Base-by-base conservation (phyloP, 2,113 vertebrate genomes). In the Suricata suricatta region DNA sequence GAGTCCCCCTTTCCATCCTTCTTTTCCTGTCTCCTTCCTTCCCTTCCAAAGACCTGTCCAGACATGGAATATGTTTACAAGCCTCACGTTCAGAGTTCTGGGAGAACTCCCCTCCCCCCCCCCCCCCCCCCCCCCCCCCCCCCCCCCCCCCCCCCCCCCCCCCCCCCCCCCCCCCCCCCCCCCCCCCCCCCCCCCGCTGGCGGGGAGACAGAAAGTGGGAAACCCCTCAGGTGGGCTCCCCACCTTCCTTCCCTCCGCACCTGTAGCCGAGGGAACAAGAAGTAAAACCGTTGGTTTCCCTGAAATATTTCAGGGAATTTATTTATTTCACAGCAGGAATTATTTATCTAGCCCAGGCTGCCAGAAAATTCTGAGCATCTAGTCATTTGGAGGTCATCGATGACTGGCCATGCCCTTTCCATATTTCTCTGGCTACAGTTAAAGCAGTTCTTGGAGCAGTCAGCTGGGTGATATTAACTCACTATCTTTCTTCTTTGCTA, bases 391-490 rank as follows among this genome's bases (percentile, higher is more conserved):
- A 96, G 90, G 81, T 72, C 97, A 66, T 0, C 33, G 94, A 94
- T 79, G 96, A n/a, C 87, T 57, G 54, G 87, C 94, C 38, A 0
- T 44, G 72, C 69, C 84, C 82, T 63, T 35, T 69, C 69, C 41
- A 13, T 92, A 95, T 96, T 97, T 98, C 98, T 96, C 97, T 14
- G 66, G 89, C 82, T 91, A 31, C 79, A 90, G 88, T 31, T 38
- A 74, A 38, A 87, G 90, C 50, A 0, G 68, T 52, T 80, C 74
- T 50, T 2, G 9, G 74, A 95, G 92, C 66, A 9, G 89, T 97
- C 95, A 74, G 71, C 87, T 44, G 93, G 90, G 96, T 31, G 71
- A 72, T 87, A 88, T 96, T 84, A 95, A 81, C 95, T 47, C 54
- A 1, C 90, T 84, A 19, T 81, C 92, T 74, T 57, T 81, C 94